phyloP scores from a whole-genome alignment of 2,113 vertebrate species.

The Morone saxatilis region DNA sequence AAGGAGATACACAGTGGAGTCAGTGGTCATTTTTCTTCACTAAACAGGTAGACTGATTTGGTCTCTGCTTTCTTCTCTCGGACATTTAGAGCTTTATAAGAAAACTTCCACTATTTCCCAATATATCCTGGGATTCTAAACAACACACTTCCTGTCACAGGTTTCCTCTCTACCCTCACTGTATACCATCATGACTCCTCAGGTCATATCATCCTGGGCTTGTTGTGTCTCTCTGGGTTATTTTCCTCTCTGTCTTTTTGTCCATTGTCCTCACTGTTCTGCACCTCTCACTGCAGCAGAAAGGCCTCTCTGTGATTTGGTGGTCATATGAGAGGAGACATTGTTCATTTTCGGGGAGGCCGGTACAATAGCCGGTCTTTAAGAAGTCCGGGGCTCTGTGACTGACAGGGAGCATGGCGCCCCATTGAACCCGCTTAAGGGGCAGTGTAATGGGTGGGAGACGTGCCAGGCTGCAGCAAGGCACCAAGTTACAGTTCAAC shows the following conservation, averaged over 20 bases:
- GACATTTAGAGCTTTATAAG: too few species aligned
- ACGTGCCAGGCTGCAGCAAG: constrained; percentile 65
- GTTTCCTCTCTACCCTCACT: not conserved
- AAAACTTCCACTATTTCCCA: too few species aligned
- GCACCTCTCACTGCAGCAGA: constrained; percentile 54
- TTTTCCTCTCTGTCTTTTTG: constrained; percentile 44
- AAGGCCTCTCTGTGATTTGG: constrained; percentile 64
- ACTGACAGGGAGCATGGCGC: constrained; percentile 46
- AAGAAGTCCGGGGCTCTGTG: constrained; percentile 23
- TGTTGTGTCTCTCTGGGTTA: not conserved
- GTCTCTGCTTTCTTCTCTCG: too few species aligned
- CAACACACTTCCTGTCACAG: not conserved
- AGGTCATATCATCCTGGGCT: constrained; percentile 4
- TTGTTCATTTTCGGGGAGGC: constrained; percentile 71
- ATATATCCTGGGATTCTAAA: not conserved
- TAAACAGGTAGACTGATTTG: too few species aligned
- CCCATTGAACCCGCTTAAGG: constrained; percentile 65
- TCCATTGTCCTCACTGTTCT: constrained; percentile 61
- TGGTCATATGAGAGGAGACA: constrained; percentile 69
- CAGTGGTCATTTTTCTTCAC: too few species aligned
- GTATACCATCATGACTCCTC: not conserved
- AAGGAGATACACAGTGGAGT: too few species aligned
- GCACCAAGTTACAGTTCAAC: constrained; percentile 8
- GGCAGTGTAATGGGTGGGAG: constrained; percentile 66
- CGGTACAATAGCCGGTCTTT: constrained; percentile 73